A percentile compares a stretch with the other conserved stretches of the same genome.
Conservation (phyloP, 2,888 invertebrate genomes). For the Melieria picta region DNA sequence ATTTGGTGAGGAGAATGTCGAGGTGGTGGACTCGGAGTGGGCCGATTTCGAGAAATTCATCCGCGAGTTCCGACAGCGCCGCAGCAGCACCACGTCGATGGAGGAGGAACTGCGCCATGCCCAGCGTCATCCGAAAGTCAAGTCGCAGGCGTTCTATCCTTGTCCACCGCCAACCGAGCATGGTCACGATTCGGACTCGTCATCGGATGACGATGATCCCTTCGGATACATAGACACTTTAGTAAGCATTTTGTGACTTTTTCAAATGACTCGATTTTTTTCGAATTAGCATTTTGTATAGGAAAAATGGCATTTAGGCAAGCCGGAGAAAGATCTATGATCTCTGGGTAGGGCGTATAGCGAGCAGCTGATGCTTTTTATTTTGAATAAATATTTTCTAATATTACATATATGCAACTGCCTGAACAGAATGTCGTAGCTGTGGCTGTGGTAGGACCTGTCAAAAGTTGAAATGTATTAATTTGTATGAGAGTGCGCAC, state of each 20-base stretch:
- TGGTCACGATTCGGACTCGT: constrained; percentile 60
- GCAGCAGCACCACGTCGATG: constrained; percentile 61
- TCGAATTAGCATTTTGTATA: too few relatives aligned
- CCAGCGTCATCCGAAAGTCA: constrained; percentile 57
- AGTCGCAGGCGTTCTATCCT: constrained; percentile 65
- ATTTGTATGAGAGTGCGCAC: too few relatives aligned
- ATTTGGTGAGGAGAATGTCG: constrained; percentile 65
- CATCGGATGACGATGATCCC: constrained; percentile 63
- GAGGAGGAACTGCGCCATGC: constrained; percentile 60
- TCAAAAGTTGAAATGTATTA: too few relatives aligned
- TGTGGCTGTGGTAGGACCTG: too few relatives aligned
- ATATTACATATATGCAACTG: too few relatives aligned
- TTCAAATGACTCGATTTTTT: constrained; percentile 4
- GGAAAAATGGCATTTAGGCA: too few relatives aligned
- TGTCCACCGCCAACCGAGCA: constrained; percentile 64
- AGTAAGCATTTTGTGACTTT: constrained; percentile 57
- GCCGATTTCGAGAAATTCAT: constrained; percentile 65
- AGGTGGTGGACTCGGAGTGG: constrained; percentile 65
- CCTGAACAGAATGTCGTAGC: too few relatives aligned
- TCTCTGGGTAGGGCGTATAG: too few relatives aligned
- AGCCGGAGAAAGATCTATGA: too few relatives aligned
- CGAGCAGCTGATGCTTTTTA: too few relatives aligned
- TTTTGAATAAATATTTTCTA: too few relatives aligned
- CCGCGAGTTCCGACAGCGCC: constrained; percentile 62
- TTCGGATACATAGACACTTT: constrained; percentile 65